phyloP scores from a whole-genome alignment of 2,888 invertebrate species.

The Euspilapteryx auroguttella region DNA sequence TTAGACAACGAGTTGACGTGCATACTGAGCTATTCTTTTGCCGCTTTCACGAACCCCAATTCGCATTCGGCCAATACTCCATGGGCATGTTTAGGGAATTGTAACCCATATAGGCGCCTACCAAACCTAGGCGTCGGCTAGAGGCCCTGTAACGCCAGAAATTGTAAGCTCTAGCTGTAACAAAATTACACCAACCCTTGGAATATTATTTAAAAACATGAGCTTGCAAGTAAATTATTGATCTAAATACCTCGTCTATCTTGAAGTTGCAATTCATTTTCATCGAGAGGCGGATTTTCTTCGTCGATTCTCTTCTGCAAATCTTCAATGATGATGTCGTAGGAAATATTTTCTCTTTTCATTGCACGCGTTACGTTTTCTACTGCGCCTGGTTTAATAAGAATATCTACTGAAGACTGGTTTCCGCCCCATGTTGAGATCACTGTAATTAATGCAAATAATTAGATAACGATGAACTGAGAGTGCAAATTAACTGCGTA shows the following conservation, averaged over 20 bases:
- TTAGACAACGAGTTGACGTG: not conserved
- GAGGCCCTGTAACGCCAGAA: constrained; percentile 61
- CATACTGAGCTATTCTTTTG: too few relatives aligned
- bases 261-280: constrained; percentile 68
- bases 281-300: constrained; percentile 74
- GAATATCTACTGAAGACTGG: constrained; percentile 65
- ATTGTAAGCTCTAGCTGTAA: constrained; percentile 60
- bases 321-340: constrained; percentile 74
- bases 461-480: too few relatives aligned
- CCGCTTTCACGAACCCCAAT: constrained; percentile 66
- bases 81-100: constrained; percentile 56
- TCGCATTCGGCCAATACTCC: constrained; percentile 63
- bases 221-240: constrained; percentile 7
- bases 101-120: constrained; percentile 54
- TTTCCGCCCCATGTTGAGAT: constrained; percentile 70
- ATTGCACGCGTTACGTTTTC: constrained; percentile 66
- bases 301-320: constrained; percentile 76
- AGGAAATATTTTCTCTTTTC: constrained; percentile 64
- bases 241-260: constrained; percentile 66
- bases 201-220: too few relatives aligned
- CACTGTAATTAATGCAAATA: constrained; percentile 47
- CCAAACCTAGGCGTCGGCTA: constrained; percentile 34
- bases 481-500: too few relatives aligned
- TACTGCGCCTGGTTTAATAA: constrained; percentile 69
- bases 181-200: constrained; percentile 42